Conservation (phyloP, 2,888 invertebrate genomes). For the Shargacucullia verbasci region DNA sequence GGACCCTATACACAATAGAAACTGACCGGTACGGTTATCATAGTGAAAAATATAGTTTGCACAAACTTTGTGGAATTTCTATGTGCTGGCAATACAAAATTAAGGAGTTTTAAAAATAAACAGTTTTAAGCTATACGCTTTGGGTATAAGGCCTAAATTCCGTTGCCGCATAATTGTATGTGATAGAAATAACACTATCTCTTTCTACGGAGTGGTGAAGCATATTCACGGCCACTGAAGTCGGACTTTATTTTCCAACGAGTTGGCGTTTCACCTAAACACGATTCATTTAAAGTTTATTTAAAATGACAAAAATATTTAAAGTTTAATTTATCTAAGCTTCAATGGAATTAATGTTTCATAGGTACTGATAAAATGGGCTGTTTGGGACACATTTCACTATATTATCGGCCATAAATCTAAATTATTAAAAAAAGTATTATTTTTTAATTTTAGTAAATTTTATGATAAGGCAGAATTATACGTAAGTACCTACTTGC, state of each 20-base stretch:
- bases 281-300: too few species aligned
- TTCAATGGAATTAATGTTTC: too few species aligned
- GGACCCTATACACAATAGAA: too few species aligned
- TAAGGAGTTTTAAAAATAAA: fast-evolving
- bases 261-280: background rate
- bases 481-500: too few species aligned
- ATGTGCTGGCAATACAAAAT: slow-evolving; percentile 29
- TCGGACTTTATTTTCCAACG: background rate
- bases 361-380: too few species aligned
- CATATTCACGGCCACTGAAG: background rate
- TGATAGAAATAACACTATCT: background rate
- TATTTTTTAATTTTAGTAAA: too few species aligned
- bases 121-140: fast-evolving
- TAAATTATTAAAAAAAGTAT: too few species aligned
- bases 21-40: background rate
- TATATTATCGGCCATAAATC: too few species aligned
- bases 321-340: too few species aligned
- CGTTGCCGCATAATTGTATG: background rate
- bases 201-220: slow-evolving; percentile 21
- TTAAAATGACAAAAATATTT: too few species aligned
- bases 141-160: background rate
- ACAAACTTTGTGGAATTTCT: slow-evolving; percentile 16
- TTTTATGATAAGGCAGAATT: too few species aligned
- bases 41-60: slow-evolving; percentile 19
- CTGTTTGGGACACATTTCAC: too few species aligned